phyloP scores from a whole-genome alignment of 2,797 vertebrate genomes.

The Sandelia bainsii region DNA sequence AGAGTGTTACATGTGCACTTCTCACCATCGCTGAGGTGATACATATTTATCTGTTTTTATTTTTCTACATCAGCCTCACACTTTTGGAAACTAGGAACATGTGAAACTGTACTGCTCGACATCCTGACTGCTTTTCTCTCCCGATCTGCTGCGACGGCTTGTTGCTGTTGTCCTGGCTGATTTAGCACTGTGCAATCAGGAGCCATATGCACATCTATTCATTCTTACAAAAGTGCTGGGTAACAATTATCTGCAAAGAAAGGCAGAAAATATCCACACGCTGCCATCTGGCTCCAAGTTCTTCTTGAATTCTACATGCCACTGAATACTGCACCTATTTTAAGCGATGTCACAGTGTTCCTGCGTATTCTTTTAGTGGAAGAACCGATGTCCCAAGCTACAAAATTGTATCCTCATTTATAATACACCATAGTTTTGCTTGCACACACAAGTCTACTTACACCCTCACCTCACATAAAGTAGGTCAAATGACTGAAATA shows the following conservation, averaged over 20 bases:
- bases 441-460: background rate
- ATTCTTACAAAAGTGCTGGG: constrained; percentile 31
- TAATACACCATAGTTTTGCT: background rate
- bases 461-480: background rate
- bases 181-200: constrained; percentile 27
- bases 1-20: constrained; percentile 14
- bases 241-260: constrained; percentile 22
- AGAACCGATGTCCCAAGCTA: background rate
- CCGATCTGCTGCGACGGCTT: constrained; percentile 6
- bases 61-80: constrained; percentile 18
- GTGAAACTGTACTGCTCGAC: constrained; percentile 28
- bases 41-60: constrained; percentile 34
- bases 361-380: background rate
- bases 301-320: background rate
- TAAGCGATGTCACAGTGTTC: background rate
- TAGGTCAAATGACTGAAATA: background rate
- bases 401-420: background rate
- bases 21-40: constrained; percentile 25
- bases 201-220: constrained; percentile 10
- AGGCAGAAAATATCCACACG: background rate
- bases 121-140: constrained; percentile 4
- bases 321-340: background rate
- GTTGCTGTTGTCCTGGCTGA: constrained; percentile 9
- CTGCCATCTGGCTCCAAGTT: constrained; percentile 4
- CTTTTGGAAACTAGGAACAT: constrained; percentile 25